phyloP scores from a whole-genome alignment of 1,140 invertebrate genomes.

The Potamilus streckersoni region DNA sequence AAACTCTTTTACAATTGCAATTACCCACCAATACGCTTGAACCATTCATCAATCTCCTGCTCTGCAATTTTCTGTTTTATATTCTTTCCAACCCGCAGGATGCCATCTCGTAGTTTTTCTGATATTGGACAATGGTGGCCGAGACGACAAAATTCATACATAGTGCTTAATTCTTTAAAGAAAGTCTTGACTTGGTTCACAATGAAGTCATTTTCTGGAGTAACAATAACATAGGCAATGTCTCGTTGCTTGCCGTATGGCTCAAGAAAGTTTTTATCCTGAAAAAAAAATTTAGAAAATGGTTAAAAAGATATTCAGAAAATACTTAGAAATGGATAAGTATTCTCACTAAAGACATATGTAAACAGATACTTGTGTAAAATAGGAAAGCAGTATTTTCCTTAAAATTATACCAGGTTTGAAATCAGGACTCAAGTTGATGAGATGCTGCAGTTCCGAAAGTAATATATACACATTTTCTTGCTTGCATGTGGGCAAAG shows the following conservation, averaged over 20 bases:
- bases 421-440: no score
- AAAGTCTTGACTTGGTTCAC: constrained; percentile 83
- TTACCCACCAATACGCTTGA: constrained; percentile 74
- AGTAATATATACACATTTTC: no score
- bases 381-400: no score
- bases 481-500: no score
- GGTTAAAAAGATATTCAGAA: not conserved
- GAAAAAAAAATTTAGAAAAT: constrained; percentile 36
- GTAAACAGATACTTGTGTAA: no score
- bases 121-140: constrained; percentile 90
- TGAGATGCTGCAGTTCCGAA: no score
- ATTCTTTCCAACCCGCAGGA: constrained; percentile 85
- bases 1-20: no score
- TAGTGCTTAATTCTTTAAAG: constrained; percentile 91
- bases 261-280: constrained; percentile 90
- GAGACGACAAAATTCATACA: constrained; percentile 92
- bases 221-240: constrained; percentile 93
- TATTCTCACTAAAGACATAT: no score
- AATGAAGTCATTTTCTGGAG: constrained; percentile 91
- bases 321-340: no score
- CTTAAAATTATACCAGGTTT: no score
- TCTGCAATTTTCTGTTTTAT: constrained; percentile 76
- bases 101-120: constrained; percentile 86
- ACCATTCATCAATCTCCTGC: constrained; percentile 88
- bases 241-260: constrained; percentile 94